Base-by-base conservation (phyloP, 2,113 vertebrate genomes). In the Rhabdornis inornatus region DNA sequence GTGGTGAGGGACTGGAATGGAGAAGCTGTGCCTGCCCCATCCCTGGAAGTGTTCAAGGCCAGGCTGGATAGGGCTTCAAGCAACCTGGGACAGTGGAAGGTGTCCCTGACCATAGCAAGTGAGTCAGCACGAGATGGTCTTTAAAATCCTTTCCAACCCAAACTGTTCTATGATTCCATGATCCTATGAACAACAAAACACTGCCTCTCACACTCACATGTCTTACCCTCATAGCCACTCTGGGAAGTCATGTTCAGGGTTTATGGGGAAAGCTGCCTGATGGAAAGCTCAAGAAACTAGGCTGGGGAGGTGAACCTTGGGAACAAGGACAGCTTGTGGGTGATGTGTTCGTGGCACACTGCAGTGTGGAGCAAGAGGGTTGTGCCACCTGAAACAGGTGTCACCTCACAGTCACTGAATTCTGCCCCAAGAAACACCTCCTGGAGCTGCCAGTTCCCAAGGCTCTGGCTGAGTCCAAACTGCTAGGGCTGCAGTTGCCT, bases 171-270 rank as follows among this genome's bases (percentile, higher is more conserved):
- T 61, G 25, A 42, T 42, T 69, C 31, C 35, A 14, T 23, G 22
- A 49, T 42, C 33, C 63, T 28, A 6, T 16, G 40, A 56, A 77
- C 11, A 31, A n/a, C 33, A 80, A 83, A 88, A n/a, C 55, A 65
- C 40, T 45, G 22, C 33, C 56, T 85, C 44, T 56, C 57, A 40
- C 21, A 31, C 25, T 55, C 0, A 1, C 22, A 8, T 6, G 21
- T 77, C 68, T 61, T 25, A 66, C 16, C 15, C 59, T 69, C 15
- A 11, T 5, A 68, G 28, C 8, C 0, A 0, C 35, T 47, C 40
- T 56, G 35, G 22, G n/a, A 87, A 69, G 63, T 50, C 0, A 0
- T 27, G 23, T 40, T 66, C 15, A 50, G 42, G 30, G 11, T 7
- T 70, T 31, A 13, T 33, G 19, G 65, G 31, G n/a, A 86, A 91